phyloP scores from a whole-genome alignment of 2,888 invertebrate genomes.

The Actias luna region DNA sequence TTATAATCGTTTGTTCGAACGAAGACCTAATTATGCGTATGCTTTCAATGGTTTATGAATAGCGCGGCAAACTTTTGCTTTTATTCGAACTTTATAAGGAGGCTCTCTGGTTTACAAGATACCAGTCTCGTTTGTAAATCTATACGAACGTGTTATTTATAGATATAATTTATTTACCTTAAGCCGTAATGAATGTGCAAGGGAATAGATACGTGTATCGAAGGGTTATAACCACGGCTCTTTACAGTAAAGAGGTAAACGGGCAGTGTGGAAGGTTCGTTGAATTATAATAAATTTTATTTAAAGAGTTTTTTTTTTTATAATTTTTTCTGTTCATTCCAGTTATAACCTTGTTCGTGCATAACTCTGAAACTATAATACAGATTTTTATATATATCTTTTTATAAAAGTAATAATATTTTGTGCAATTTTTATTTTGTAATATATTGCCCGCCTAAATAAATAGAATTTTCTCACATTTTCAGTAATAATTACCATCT shows the following conservation, averaged over 20 bases:
- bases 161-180: slow-evolving; percentile 11
- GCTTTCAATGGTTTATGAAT: slow-evolving; percentile 23
- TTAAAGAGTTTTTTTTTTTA: too few relatives aligned
- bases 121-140: neutral
- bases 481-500: too few relatives aligned
- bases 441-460: too few relatives aligned
- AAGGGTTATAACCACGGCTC: neutral
- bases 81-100: slow-evolving; percentile 6
- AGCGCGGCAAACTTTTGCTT: slow-evolving; percentile 16
- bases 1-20: slow-evolving; percentile 28
- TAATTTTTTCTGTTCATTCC: too few relatives aligned
- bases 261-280: neutral
- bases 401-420: too few relatives aligned
- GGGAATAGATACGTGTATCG: neutral
- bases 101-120: neutral
- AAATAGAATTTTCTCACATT: too few relatives aligned
- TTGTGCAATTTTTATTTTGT: too few relatives aligned
- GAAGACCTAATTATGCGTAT: slow-evolving; percentile 32
- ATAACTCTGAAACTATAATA: too few relatives aligned
- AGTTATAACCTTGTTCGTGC: too few relatives aligned
- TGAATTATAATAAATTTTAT: too few relatives aligned
- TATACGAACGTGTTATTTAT: neutral
- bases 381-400: too few relatives aligned
- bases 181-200: slow-evolving; percentile 7
- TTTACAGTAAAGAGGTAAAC: neutral